Percentiles rank a stretch among this genome's conserved stretches.
phyloP scores from a whole-genome alignment of 2,113 vertebrate genomes.

The Neotoma lepida region DNA sequence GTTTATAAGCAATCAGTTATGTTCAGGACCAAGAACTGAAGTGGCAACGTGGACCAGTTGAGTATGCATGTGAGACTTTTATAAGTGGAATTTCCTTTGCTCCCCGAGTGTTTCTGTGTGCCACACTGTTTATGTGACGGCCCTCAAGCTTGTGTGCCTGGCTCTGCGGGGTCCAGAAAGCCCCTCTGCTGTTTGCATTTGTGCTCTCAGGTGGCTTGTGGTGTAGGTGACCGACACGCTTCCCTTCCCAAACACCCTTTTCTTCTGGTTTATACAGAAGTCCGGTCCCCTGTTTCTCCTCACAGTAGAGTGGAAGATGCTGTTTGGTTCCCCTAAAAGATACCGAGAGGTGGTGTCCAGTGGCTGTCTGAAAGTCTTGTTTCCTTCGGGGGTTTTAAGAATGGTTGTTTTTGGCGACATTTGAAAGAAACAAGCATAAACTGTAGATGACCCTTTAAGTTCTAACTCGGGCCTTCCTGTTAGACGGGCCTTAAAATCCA shows the following conservation, averaged over 20 bases:
- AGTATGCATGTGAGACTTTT: rapidly evolving
- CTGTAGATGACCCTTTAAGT: not conserved
- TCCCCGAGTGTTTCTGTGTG: no score
- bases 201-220: not conserved
- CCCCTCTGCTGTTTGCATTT: not conserved
- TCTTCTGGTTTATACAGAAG: not conserved
- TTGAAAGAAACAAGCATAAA: not conserved
- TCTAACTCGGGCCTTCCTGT: not conserved
- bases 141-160: rapidly evolving
- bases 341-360: not conserved
- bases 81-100: rapidly evolving
- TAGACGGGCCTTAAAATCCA: not conserved
- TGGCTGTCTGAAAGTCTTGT: not conserved
- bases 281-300: not conserved
- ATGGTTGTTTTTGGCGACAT: not conserved
- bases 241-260: not conserved
- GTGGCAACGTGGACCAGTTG: rapidly evolving
- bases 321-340: not conserved
- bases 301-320: not conserved
- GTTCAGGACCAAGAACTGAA: not conserved
- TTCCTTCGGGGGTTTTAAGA: not conserved
- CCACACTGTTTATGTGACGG: rapidly evolving
- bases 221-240: not conserved
- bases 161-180: not conserved
- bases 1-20: rapidly evolving